Conservation (phyloP, 2,113 vertebrate species). For the Hypocryptadius cinnamomeus region DNA sequence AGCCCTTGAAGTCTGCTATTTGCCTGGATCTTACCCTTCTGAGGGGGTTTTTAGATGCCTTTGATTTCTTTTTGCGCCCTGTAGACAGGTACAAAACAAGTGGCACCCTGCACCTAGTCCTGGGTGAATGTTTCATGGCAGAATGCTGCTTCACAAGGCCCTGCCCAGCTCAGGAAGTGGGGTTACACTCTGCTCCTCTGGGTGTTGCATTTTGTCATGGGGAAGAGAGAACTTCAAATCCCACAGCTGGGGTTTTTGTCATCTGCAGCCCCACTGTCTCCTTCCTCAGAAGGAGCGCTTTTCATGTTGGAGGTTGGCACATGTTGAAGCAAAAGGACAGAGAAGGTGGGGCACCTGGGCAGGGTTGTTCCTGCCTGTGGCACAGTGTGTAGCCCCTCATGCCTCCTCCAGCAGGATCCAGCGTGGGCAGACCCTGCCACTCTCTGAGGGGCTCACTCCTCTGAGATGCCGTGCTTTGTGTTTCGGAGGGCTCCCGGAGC, state of each 20-base stretch:
- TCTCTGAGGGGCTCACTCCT: fast-evolving
- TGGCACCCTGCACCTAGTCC: not conserved
- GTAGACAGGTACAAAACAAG: not conserved
- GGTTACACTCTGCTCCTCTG: not conserved
- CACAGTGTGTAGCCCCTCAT: not conserved
- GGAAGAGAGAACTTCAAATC: not conserved
- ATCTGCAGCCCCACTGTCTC: not conserved
- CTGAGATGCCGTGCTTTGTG: not conserved
- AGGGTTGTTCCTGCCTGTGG: not conserved
- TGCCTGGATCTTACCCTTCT: not conserved
- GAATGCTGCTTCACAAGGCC: not conserved
- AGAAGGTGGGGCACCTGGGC: not conserved
- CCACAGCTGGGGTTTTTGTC: not conserved
- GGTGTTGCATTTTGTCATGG: not conserved
- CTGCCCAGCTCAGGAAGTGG: not conserved
- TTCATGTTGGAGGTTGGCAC: not conserved
- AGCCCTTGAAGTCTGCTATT: not conserved
- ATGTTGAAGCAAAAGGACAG: not conserved
- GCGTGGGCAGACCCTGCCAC: not conserved
- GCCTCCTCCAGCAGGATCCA: not conserved
- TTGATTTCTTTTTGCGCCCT: not conserved
- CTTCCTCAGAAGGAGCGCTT: not conserved
- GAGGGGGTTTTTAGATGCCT: not conserved
- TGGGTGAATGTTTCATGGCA: not conserved
- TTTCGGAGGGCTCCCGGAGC: not conserved